A percentile compares a stretch with the other conserved stretches of the same genome.
Conservation (phyloP, 2,888 invertebrate species). For the Cremastobaeus sp. region DNA sequence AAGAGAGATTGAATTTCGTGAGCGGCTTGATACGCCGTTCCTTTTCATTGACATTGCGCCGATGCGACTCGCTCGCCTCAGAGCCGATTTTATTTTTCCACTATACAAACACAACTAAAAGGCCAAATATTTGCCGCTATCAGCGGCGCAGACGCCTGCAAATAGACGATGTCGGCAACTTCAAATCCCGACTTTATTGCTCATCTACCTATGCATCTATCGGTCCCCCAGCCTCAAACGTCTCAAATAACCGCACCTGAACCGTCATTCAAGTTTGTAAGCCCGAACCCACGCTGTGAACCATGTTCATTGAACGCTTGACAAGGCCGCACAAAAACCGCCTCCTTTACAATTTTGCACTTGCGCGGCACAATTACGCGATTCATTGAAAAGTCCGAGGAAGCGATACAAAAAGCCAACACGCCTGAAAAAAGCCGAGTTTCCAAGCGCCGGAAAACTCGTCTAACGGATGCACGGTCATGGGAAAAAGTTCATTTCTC, state of each 20-base stretch:
- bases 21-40: slow-evolving; percentile 6
- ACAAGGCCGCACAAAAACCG: slow-evolving; percentile 54
- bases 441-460: slow-evolving; percentile 10
- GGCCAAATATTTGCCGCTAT: slow-evolving; percentile 75
- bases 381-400: too few species aligned
- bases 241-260: slow-evolving; percentile 65
- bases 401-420: too few species aligned
- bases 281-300: slow-evolving; percentile 53
- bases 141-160: slow-evolving; percentile 66
- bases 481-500: slow-evolving; percentile 20
- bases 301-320: slow-evolving; percentile 54
- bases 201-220: slow-evolving; percentile 47
- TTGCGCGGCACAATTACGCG: slow-evolving; percentile 34
- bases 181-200: slow-evolving; percentile 61
- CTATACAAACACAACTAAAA: slow-evolving; percentile 72
- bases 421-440: too few species aligned
- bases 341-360: slow-evolving; percentile 33
- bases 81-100: slow-evolving; percentile 41
- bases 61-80: slow-evolving; percentile 24
- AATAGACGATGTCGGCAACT: slow-evolving; percentile 66
- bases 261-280: slow-evolving; percentile 60
- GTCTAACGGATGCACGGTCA: slow-evolving; percentile 19
- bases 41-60: slow-evolving; percentile 43
- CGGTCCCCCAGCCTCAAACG: slow-evolving; percentile 44
- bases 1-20: slow-evolving; percentile 49